Conservation (phyloP, 2,797 vertebrate genomes). For the Hyperoplus lanceolatus region DNA sequence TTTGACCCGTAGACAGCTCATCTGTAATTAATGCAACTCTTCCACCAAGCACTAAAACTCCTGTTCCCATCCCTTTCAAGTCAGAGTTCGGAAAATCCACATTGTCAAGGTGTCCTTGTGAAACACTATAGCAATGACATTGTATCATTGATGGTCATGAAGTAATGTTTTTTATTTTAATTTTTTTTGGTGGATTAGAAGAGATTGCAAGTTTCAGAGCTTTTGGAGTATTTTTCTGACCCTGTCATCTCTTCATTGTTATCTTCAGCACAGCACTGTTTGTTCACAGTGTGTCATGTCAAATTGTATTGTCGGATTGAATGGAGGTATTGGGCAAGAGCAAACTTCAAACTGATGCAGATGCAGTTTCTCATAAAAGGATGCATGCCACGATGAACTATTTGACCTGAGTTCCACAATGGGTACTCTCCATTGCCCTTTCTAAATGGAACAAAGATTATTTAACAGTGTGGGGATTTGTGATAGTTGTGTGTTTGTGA, state of each 20-base stretch:
- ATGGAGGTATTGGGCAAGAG: background rate
- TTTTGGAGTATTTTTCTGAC: background rate
- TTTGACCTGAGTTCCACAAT: background rate
- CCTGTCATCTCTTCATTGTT: background rate
- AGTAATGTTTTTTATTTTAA: background rate
- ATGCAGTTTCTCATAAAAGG: background rate
- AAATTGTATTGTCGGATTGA: background rate
- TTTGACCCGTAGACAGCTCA: constrained; percentile 30
- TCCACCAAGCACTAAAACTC: constrained; percentile 3
- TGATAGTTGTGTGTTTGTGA: background rate
- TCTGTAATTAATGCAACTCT: constrained; percentile 6
- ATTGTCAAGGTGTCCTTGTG: background rate
- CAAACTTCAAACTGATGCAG: background rate
- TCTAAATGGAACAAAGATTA: background rate
- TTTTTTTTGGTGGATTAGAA: background rate
- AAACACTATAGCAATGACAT: background rate
- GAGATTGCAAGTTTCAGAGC: background rate
- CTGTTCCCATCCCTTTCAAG: background rate
- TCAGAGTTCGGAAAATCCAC: background rate
- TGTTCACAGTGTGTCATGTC: background rate
- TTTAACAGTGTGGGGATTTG: no score
- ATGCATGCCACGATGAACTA: background rate
- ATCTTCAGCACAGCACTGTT: background rate
- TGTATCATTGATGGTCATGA: background rate
- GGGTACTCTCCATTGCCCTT: background rate